These are phyloP conservation scores for Plutomurus gul DNA, from an alignment of 1,140 invertebrate species.

Conservation along the genomic window DNA sequence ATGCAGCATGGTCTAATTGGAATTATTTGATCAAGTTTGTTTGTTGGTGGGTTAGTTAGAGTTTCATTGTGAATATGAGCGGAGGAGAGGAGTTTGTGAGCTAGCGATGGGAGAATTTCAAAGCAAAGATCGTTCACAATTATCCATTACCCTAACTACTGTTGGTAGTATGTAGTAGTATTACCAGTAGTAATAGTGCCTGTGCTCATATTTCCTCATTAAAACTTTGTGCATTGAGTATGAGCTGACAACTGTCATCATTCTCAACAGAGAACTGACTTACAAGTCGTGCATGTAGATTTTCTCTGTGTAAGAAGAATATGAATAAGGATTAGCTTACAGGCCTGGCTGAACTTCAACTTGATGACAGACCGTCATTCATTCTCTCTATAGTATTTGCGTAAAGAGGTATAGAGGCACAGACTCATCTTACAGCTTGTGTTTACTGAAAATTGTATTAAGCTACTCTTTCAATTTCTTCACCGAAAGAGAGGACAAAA, in stretches of 20 bases:
- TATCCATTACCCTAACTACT: slow-evolving; percentile 19
- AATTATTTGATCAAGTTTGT: slow-evolving; percentile 22
- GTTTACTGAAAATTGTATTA: no score
- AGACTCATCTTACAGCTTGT: no score
- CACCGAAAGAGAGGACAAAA: no score
- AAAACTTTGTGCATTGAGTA: slow-evolving; percentile 36
- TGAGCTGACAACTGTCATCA: slow-evolving; percentile 35
- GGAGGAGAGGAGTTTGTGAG: not conserved
- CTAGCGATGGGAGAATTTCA: not conserved
- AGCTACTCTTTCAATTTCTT: no score
- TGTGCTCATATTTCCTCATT: slow-evolving; percentile 41
- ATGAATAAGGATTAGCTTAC: not conserved
- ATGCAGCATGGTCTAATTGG: not conserved
- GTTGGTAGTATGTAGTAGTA: no score
- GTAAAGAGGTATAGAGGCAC: no score
- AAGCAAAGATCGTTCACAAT: not conserved
- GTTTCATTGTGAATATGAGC: not conserved
- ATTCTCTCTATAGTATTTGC: no score
- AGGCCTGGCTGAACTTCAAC: not conserved
- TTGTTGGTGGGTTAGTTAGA: slow-evolving; percentile 4
- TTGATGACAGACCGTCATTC: not conserved
- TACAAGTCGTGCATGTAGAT: not conserved
- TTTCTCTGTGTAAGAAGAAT: not conserved
- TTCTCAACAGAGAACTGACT: not conserved
- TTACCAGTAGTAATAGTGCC: no score